These are phyloP conservation scores for Esperia sulphurella DNA, from an alignment of 2,888 invertebrate genomes.

Conservation along the genomic window DNA sequence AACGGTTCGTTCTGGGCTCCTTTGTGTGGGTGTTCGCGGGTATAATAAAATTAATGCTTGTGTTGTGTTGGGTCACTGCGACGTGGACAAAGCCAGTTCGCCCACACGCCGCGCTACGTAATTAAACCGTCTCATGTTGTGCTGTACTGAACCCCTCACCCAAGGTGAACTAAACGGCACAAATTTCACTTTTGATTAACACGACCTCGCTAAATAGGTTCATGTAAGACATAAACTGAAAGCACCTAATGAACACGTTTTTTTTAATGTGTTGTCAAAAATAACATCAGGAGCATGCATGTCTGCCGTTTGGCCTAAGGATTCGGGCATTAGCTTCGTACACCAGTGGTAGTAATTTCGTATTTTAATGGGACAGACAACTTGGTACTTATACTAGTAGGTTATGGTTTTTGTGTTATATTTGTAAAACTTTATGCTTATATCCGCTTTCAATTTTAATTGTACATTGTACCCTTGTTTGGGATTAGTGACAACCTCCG, in stretches of 20 bases:
- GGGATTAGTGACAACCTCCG: too few species aligned
- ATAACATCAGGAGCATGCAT: too few species aligned
- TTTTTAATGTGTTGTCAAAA: too few species aligned
- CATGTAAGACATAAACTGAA: conserved; percentile 12
- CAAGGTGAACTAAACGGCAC: conserved; percentile 11
- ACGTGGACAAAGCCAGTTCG: conserved; percentile 21
- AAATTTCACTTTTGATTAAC: conserved; percentile 48
- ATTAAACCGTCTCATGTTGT: conserved; percentile 40
- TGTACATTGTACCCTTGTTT: too few species aligned
- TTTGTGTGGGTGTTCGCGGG: conserved; percentile 4
- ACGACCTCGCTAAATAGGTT: conserved; percentile 28
- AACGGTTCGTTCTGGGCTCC: background rate
- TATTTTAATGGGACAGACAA: too few species aligned
- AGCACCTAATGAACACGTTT: background rate
- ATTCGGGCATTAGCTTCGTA: too few species aligned
- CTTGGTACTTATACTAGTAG: too few species aligned
- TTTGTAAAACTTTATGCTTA: too few species aligned
- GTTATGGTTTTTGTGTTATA: too few species aligned
- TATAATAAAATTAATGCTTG: conserved; percentile 1
- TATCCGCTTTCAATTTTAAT: too few species aligned
- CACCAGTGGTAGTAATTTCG: too few species aligned
- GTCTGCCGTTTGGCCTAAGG: too few species aligned
- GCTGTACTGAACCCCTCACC: conserved; percentile 7
- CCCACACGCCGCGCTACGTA: conserved; percentile 44
- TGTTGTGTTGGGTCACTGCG: conserved; percentile 5